These are phyloP conservation scores for Centruroides sculpturatus DNA, from an alignment of 1,140 invertebrate genomes.

Conservation along the genomic window DNA sequence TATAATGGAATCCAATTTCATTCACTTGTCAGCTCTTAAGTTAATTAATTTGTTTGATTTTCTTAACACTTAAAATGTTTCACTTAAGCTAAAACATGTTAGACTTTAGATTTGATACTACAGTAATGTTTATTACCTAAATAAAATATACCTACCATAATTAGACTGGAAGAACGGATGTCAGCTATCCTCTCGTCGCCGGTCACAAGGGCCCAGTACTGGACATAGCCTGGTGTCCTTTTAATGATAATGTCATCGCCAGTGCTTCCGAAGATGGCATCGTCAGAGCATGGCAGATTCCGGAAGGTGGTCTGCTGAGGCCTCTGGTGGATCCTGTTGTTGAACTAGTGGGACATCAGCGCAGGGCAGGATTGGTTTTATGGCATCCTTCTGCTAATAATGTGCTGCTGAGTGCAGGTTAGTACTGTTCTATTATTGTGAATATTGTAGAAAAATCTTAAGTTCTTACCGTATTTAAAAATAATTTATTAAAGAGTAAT, in stretches of 20 bases:
- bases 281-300: slow-evolving; percentile 96
- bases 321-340: slow-evolving; percentile 88
- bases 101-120: no score
- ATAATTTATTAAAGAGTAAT: no score
- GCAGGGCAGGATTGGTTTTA: slow-evolving; percentile 82
- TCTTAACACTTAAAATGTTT: no score
- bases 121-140: no score
- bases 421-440: not conserved
- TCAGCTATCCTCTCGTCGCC: slow-evolving; percentile 86
- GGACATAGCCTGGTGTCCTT: slow-evolving; percentile 97
- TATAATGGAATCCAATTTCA: no score
- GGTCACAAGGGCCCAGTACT: slow-evolving; percentile 97
- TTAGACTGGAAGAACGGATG: slow-evolving; percentile 81
- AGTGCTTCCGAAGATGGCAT: slow-evolving; percentile 96
- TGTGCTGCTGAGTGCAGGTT: slow-evolving; percentile 75
- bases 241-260: slow-evolving; percentile 97
- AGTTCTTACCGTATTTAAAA: no score
- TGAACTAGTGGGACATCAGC: slow-evolving; percentile 83
- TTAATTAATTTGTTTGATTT: no score
- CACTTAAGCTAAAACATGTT: no score
- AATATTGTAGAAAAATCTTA: no score
- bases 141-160: no score
- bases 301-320: slow-evolving; percentile 59
- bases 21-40: no score
- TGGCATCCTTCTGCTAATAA: slow-evolving; percentile 98